Conservation (phyloP, 2,797 vertebrate species). For the Helostoma temminkii region DNA sequence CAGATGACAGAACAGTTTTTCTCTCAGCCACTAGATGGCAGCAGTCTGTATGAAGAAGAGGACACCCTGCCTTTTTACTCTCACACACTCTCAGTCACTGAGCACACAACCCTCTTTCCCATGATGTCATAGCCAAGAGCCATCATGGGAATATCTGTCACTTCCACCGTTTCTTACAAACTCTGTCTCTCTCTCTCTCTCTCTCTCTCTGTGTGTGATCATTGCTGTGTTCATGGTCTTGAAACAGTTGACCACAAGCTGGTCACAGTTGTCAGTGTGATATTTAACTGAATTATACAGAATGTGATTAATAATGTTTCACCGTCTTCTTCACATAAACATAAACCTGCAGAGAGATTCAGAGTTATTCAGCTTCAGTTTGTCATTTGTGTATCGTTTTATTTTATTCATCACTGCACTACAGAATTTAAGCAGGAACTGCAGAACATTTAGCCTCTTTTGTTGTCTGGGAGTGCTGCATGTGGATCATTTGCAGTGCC, state of each 20-base stretch:
- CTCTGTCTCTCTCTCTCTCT: too few species aligned
- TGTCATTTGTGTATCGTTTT: neutral
- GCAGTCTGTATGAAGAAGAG: constrained; percentile 48
- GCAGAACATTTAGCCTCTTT: neutral
- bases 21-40: constrained; percentile 76
- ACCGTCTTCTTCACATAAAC: neutral
- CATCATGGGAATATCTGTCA: constrained; percentile 64
- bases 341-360: neutral
- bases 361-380: neutral
- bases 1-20: neutral
- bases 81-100: constrained; percentile 4
- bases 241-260: constrained; percentile 33
- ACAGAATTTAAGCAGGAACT: neutral
- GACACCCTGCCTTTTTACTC: neutral
- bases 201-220: constrained; percentile 1
- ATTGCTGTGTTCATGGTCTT: constrained; percentile 10
- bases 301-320: constrained; percentile 23
- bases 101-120: constrained; percentile 45
- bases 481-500: constrained; percentile 60
- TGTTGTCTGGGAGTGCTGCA: constrained; percentile 6
- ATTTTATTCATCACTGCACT: neutral
- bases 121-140: constrained; percentile 62
- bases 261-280: constrained; percentile 27
- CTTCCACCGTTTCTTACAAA: constrained; percentile 40
- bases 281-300: constrained; percentile 25